Percentiles rank a stretch among this genome's conserved stretches.
Evolutionary conservation across 1,140 invertebrate species (phyloP).

Genomic region (Pemphigus obesinymphae): DNA sequence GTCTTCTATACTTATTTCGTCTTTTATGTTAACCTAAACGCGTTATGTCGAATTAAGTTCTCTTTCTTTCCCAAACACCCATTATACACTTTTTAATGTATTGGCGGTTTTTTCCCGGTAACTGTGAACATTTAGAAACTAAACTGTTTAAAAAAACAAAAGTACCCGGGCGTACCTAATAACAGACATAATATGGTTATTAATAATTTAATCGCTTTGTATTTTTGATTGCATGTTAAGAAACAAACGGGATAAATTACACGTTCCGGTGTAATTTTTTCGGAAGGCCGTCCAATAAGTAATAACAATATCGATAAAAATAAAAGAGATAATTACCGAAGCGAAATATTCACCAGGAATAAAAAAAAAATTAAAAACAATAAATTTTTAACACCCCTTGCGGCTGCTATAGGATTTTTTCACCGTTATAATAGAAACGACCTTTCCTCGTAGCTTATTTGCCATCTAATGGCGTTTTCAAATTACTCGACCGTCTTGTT

Average conservation of each 20-base stretch:
- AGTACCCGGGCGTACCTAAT: not conserved
- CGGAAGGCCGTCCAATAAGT: not conserved
- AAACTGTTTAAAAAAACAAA: not conserved
- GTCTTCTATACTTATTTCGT: too few species aligned
- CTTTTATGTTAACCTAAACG: not conserved
- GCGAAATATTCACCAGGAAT: not conserved
- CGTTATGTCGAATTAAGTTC: not conserved
- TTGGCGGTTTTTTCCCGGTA: not conserved
- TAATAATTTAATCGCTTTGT: constrained; percentile 4
- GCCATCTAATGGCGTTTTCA: constrained; percentile 16
- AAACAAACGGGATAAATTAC: not conserved
- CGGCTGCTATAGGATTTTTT: not conserved
- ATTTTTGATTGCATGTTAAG: not conserved
- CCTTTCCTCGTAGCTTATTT: constrained; percentile 23
- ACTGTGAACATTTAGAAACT: not conserved
- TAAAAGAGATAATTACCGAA: constrained; percentile 33
- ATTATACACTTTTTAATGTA: not conserved
- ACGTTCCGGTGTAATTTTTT: not conserved
- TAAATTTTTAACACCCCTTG: constrained; percentile 39
- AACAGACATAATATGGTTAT: not conserved
- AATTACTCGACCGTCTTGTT: constrained; percentile 34
- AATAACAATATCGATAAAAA: constrained; percentile 37
- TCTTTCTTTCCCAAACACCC: not conserved
- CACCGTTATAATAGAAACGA: constrained; percentile 28
- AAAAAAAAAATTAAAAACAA: constrained; percentile 22